These are phyloP conservation scores for Eristalis tenax DNA, from an alignment of 2,888 invertebrate genomes.

Conservation along the genomic window DNA sequence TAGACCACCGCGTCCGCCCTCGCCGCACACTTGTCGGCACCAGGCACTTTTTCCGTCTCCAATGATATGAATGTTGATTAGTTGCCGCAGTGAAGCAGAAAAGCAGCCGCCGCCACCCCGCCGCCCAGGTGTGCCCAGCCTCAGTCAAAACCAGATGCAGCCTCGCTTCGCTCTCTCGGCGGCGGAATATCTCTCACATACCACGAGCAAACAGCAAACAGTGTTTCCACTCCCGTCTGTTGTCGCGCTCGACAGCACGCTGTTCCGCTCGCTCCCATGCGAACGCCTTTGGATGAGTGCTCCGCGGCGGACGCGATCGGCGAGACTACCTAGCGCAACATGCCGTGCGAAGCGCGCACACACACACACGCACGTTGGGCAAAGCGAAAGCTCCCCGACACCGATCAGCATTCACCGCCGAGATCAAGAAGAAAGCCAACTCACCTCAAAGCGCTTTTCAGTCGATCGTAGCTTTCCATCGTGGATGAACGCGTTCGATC, in stretches of 20 bases:
- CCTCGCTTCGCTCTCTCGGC: background rate
- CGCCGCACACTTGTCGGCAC: slow-evolving; percentile 20
- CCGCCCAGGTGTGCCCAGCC: slow-evolving; percentile 39
- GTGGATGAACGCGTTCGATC: slow-evolving; percentile 45
- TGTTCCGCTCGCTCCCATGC: slow-evolving; percentile 22
- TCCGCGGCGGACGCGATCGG: background rate
- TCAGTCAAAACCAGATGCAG: background rate
- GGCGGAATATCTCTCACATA: slow-evolving; percentile 3
- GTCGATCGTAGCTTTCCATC: slow-evolving; percentile 65
- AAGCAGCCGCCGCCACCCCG: background rate
- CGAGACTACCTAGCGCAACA: background rate
- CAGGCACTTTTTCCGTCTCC: background rate
- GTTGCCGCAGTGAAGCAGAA: slow-evolving; percentile 55
- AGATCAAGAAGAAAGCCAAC: slow-evolving; percentile 50
- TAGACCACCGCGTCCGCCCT: slow-evolving; percentile 13
- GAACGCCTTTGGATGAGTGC: background rate
- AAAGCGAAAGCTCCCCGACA: slow-evolving; percentile 37
- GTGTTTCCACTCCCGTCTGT: slow-evolving; percentile 32
- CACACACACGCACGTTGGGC: slow-evolving; percentile 11
- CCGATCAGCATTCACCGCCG: slow-evolving; percentile 24
- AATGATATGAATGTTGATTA: slow-evolving; percentile 56
- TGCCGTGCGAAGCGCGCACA: background rate
- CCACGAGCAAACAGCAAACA: slow-evolving; percentile 22
- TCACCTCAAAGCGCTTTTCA: slow-evolving; percentile 68
- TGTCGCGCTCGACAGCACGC: background rate